These are phyloP conservation scores for Acridotheres tristis DNA, from an alignment of 2,797 vertebrate species.

Conservation along the genomic window DNA sequence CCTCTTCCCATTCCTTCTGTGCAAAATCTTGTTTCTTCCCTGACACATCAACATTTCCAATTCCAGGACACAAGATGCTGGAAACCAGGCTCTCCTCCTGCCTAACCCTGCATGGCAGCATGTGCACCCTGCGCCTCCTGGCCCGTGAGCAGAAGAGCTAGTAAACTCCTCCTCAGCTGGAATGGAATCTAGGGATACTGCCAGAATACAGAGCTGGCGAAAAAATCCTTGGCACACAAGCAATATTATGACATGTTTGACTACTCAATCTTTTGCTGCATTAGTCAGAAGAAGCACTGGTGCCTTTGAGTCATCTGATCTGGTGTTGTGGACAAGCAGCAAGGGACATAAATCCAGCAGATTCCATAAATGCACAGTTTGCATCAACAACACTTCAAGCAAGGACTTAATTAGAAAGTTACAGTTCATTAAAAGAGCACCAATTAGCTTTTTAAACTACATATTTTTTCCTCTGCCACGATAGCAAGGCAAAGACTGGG, in stretches of 20 bases:
- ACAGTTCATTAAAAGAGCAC: conserved; percentile 37
- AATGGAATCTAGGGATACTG: not conserved
- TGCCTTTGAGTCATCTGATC: not conserved
- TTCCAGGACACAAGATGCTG: not conserved
- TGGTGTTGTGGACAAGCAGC: not conserved
- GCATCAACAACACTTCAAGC: not conserved
- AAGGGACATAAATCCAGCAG: not conserved
- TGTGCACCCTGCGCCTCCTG: not conserved
- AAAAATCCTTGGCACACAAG: not conserved
- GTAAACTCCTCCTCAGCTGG: not conserved
- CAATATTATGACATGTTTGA: not conserved
- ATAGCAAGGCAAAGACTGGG: not conserved
- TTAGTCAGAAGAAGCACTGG: not conserved
- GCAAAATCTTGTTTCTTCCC: not conserved
- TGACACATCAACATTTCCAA: not conserved
- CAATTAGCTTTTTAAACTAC: not conserved
- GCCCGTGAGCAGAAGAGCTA: not conserved
- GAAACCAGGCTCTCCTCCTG: not conserved
- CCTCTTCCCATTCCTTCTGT: not conserved
- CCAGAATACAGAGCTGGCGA: not conserved
- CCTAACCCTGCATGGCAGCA: not conserved
- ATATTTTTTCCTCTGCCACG: not conserved
- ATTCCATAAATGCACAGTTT: not conserved
- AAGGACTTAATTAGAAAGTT: conserved; percentile 46
- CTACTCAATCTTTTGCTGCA: not conserved